Conservation (phyloP, 2,888 invertebrate genomes). For the Parnassius glacialis region DNA sequence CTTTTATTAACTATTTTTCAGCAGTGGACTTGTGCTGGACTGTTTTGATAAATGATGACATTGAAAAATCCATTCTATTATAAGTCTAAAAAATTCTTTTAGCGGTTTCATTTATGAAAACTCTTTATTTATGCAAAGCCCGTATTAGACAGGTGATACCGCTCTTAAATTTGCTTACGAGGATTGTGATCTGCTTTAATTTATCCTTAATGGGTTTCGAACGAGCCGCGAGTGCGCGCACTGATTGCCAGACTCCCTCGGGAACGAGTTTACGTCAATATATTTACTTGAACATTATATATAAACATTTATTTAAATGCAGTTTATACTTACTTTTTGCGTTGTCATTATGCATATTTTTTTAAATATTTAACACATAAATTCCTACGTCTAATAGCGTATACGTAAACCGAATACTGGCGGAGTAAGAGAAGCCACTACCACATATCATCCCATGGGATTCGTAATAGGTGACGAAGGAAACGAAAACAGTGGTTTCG, state of each 20-base stretch:
- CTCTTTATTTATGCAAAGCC: slow-evolving; percentile 31
- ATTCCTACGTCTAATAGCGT: too few species aligned
- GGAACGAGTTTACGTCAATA: slow-evolving; percentile 33
- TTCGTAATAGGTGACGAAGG: too few species aligned
- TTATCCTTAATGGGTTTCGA: slow-evolving; percentile 72
- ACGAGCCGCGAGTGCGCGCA: slow-evolving; percentile 61
- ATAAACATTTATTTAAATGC: slow-evolving; percentile 8
- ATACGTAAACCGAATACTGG: too few species aligned
- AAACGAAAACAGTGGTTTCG: too few species aligned
- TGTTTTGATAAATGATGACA: too few species aligned
- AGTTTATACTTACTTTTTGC: neutral
- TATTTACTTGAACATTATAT: slow-evolving; percentile 11
- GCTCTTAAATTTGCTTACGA: slow-evolving; percentile 53
- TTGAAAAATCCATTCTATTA: neutral
- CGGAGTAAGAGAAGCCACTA: too few species aligned
- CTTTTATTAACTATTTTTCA: too few species aligned
- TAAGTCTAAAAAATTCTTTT: slow-evolving; percentile 9
- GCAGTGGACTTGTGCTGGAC: too few species aligned
- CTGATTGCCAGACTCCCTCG: slow-evolving; percentile 73
- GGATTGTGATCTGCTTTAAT: slow-evolving; percentile 66
- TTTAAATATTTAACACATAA: too few species aligned
- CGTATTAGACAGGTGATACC: slow-evolving; percentile 36
- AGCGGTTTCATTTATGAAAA: slow-evolving; percentile 15
- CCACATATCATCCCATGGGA: too few species aligned
- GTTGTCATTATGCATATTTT: too few species aligned